Evolutionary conservation across 2,113 vertebrate species (phyloP).

Genomic region (Nothoprocta pentlandii): DNA sequence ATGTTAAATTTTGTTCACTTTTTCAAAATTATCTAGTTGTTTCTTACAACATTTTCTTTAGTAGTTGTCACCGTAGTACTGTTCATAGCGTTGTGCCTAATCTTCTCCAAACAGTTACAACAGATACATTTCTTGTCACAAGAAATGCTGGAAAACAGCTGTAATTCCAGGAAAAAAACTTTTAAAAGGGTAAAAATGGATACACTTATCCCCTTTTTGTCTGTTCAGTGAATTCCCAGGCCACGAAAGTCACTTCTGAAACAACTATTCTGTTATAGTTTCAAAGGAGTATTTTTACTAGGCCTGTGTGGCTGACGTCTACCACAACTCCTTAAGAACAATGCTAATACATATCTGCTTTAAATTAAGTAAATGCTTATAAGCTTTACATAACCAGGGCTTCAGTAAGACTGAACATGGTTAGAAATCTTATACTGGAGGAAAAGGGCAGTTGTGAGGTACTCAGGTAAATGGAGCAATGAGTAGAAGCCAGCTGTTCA

Average conservation of each 20-base stretch:
- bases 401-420: neutral
- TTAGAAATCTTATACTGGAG: neutral
- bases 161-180: neutral
- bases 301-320: neutral
- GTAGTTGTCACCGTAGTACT: neutral
- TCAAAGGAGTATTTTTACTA: neutral
- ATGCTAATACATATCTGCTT: rapidly evolving
- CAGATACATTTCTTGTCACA: neutral
- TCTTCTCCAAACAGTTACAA: neutral
- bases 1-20: neutral
- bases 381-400: rapidly evolving
- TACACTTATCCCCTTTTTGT: neutral
- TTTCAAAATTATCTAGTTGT: neutral
- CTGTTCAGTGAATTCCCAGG: neutral
- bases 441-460: neutral
- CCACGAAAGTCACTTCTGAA: neutral
- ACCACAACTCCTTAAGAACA: neutral
- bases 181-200: neutral
- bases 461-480: neutral
- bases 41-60: neutral
- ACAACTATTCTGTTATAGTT: neutral
- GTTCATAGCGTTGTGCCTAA: neutral
- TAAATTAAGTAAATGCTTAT: neutral
- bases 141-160: neutral
- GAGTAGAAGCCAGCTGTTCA: neutral